Percentiles rank a stretch among this genome's conserved stretches.
phyloP scores from a whole-genome alignment of 2,113 vertebrate species.

The Neoarius graeffei region DNA sequence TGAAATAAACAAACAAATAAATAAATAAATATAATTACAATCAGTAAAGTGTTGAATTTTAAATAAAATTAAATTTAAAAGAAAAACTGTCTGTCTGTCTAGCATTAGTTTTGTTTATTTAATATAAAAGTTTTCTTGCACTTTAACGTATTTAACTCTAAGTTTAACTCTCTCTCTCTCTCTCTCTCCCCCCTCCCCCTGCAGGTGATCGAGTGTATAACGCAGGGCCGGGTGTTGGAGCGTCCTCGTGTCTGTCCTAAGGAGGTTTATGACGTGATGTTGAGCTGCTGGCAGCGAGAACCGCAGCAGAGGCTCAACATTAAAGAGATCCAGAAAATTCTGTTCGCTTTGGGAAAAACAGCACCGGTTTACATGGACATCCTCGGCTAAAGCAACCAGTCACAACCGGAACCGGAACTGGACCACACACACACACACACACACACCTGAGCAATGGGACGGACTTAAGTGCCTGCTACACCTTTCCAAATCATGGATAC shows the following conservation, averaged over 20 bases:
- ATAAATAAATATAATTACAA: no score
- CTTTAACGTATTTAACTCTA: not conserved
- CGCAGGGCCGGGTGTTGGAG: conserved; percentile 77
- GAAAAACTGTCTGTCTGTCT: no score
- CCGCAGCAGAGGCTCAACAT: conserved; percentile 79
- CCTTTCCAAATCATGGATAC: conserved; percentile 69
- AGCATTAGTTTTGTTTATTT: not conserved
- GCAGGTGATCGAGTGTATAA: conserved; percentile 80
- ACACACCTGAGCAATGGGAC: conserved; percentile 56
- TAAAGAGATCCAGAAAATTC: conserved; percentile 78
- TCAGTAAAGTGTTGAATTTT: no score
- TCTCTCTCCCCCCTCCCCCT: conserved; percentile 12
- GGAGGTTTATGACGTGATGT: conserved; percentile 78
- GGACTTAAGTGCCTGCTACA: conserved; percentile 77
- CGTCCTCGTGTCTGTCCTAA: conserved; percentile 77
- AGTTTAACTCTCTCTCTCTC: not conserved
- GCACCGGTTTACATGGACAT: conserved; percentile 80
- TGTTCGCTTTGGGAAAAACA: conserved; percentile 75
- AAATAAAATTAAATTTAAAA: no score
- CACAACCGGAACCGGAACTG: not conserved
- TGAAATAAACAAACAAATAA: no score
- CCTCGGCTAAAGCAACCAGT: conserved; percentile 64
- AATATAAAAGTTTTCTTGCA: not conserved
- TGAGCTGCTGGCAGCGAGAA: conserved; percentile 81
- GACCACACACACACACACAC: conserved; percentile 45